These are phyloP conservation scores for Meganola albula DNA, from an alignment of 2,888 invertebrate species.

Conservation along the genomic window DNA sequence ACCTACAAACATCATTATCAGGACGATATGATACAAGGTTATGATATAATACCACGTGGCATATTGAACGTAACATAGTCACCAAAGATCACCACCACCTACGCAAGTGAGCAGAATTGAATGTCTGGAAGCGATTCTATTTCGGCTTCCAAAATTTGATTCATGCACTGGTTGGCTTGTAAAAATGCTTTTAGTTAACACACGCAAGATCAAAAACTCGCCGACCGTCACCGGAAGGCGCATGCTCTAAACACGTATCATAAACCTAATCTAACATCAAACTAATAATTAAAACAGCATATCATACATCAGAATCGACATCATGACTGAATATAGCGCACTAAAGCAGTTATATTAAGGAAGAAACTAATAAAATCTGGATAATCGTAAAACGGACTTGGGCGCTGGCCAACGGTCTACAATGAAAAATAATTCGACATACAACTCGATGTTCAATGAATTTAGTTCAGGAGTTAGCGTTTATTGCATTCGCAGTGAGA, in stretches of 20 bases:
- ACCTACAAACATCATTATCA: too few relatives aligned
- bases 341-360: constrained; percentile 69
- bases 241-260: too few relatives aligned
- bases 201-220: too few relatives aligned
- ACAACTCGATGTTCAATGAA: constrained; percentile 30
- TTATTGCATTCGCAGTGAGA: constrained; percentile 30
- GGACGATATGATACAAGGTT: too few relatives aligned
- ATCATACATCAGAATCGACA: constrained; percentile 24
- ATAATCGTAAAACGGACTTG: constrained; percentile 73
- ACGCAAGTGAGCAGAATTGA: too few relatives aligned
- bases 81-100: too few relatives aligned
- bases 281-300: constrained; percentile 14
- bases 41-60: too few relatives aligned
- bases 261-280: constrained; percentile 6
- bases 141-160: too few relatives aligned
- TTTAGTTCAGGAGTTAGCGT: constrained; percentile 22
- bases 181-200: too few relatives aligned
- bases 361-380: constrained; percentile 69
- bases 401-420: constrained; percentile 59
- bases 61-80: too few relatives aligned
- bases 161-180: too few relatives aligned
- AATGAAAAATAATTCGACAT: constrained; percentile 71
- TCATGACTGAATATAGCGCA: constrained; percentile 35
- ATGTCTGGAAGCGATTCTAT: too few relatives aligned
- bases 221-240: background rate